Percentiles rank a stretch among this genome's conserved stretches.
phyloP scores from a whole-genome alignment of 2,888 invertebrate genomes.

The Zhuqinia jingwanae region DNA sequence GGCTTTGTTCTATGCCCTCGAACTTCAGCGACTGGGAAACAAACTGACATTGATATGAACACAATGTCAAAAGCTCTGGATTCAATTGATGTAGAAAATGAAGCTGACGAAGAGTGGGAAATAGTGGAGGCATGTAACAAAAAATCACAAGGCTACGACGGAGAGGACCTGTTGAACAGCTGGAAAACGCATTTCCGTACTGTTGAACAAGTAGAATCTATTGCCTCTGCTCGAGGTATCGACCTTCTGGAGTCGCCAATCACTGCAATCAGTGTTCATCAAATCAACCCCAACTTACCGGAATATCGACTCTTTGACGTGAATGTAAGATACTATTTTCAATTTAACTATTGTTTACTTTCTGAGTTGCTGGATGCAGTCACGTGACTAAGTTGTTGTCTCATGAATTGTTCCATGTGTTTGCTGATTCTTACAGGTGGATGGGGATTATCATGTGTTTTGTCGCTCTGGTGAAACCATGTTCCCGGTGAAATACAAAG shows the following conservation, averaged over 20 bases:
- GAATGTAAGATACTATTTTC: constrained; percentile 34
- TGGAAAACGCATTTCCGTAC: constrained; percentile 92
- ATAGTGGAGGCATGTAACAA: constrained; percentile 77
- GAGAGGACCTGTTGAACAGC: constrained; percentile 87
- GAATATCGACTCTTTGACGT: constrained; percentile 75
- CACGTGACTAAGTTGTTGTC: background rate
- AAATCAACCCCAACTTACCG: constrained; percentile 76
- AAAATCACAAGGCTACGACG: constrained; percentile 62
- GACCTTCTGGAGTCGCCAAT: constrained; percentile 67
- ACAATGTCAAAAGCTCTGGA: constrained; percentile 71
- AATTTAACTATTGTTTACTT: background rate
- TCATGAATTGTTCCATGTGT: constrained; percentile 3
- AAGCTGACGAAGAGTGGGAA: constrained; percentile 76
- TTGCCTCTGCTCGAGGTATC: constrained; percentile 56
- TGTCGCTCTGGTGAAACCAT: constrained; percentile 69
- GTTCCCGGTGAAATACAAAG: constrained; percentile 77
- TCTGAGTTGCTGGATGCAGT: background rate
- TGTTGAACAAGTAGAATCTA: constrained; percentile 72
- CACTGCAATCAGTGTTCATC: constrained; percentile 70
- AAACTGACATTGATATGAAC: constrained; percentile 63
- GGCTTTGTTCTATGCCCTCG: constrained; percentile 65
- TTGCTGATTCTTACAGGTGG: constrained; percentile 48
- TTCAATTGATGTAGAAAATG: constrained; percentile 74
- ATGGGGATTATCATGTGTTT: constrained; percentile 75
- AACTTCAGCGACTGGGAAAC: background rate